These are phyloP conservation scores for Corydoras sp. DNA, from an alignment of 2,113 vertebrate genomes.

Conservation along the genomic window DNA sequence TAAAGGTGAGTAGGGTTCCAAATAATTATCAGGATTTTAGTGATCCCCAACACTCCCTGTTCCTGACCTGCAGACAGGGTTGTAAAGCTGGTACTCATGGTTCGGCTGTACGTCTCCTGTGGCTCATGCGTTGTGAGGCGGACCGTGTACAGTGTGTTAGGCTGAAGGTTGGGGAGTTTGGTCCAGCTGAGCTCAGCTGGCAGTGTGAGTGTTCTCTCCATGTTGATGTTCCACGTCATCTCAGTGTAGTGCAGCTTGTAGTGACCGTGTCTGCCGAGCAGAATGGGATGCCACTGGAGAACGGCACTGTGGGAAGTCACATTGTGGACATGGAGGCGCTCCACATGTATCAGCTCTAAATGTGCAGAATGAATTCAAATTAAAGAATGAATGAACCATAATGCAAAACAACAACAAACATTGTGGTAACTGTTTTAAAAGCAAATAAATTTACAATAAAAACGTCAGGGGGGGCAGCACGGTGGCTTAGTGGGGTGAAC, in stretches of 20 bases:
- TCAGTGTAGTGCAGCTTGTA: slow-evolving; percentile 66
- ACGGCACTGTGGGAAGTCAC: slow-evolving; percentile 70
- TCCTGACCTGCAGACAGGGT: slow-evolving; percentile 58
- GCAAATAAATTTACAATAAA: too few species aligned
- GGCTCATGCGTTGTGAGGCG: slow-evolving; percentile 70
- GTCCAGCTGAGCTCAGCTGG: slow-evolving; percentile 57
- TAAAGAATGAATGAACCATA: not conserved
- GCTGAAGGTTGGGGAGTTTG: slow-evolving; percentile 60
- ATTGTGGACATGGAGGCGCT: slow-evolving; percentile 64
- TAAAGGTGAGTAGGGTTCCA: too few species aligned
- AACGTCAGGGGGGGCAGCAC: too few species aligned
- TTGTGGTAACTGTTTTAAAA: too few species aligned
- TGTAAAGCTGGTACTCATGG: slow-evolving; percentile 67
- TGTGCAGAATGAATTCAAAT: not conserved
- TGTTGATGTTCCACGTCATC: too few species aligned
- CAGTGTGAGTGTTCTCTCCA: slow-evolving; percentile 47
- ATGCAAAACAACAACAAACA: too few species aligned
- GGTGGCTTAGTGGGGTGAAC: too few species aligned
- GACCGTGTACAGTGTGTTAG: slow-evolving; percentile 72
- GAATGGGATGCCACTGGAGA: slow-evolving; percentile 72
- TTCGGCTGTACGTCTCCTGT: slow-evolving; percentile 45
- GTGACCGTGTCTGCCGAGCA: slow-evolving; percentile 54
- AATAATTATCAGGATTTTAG: too few species aligned
- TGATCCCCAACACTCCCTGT: not conserved
- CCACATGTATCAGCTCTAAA: slow-evolving; percentile 68